Evolutionary conservation across 2,113 vertebrate species (phyloP).

Genomic region (Pampusana beccarii): DNA sequence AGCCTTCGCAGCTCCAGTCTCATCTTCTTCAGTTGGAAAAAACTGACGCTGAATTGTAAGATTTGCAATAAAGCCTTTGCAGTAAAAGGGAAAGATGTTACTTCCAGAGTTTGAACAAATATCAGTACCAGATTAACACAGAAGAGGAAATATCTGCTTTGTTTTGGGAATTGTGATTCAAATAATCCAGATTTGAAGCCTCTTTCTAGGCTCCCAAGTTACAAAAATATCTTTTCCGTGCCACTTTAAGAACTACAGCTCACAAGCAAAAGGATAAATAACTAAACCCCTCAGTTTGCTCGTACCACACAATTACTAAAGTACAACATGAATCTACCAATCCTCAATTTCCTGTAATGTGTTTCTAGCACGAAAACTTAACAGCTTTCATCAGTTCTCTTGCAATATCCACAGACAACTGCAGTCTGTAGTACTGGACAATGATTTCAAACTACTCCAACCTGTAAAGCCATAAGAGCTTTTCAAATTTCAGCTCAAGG

Average conservation of each 20-base stretch:
- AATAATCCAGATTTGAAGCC: not conserved
- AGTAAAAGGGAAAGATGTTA: constrained; percentile 21
- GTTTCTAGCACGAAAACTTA: not conserved
- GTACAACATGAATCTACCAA: not conserved
- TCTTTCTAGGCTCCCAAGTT: not conserved
- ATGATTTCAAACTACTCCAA: not conserved
- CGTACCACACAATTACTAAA: not conserved
- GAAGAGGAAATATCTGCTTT: not conserved
- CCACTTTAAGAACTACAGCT: not conserved
- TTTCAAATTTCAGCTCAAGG: not conserved
- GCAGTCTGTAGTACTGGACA: not conserved
- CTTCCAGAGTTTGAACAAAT: not conserved
- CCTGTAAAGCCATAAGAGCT: not conserved
- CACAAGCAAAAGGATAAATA: not conserved
- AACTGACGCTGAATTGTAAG: constrained; percentile 90
- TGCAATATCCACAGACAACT: not conserved
- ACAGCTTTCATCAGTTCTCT: not conserved
- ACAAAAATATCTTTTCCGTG: not conserved
- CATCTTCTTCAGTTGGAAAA: constrained; percentile 92
- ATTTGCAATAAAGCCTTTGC: constrained; percentile 91
- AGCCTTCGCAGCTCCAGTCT: constrained; percentile 92
- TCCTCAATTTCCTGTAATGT: not conserved
- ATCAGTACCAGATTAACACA: not conserved
- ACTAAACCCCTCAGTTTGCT: not conserved
- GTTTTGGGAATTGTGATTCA: not conserved